Evolutionary conservation across 2,797 vertebrate species (phyloP).

Genomic region (Carduelis carduelis): DNA sequence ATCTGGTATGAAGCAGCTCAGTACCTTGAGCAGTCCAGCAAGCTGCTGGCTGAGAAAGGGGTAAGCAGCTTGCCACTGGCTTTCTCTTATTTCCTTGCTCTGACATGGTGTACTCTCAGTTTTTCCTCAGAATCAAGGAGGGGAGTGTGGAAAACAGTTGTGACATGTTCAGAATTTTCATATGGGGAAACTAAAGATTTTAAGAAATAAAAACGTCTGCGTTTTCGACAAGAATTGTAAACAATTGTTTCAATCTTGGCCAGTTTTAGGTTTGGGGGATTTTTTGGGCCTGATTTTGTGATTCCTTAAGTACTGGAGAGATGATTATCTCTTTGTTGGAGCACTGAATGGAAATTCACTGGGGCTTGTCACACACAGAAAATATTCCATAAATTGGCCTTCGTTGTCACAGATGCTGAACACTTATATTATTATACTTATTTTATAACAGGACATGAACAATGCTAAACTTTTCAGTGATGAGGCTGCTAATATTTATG

Average conservation of each 20-base stretch:
- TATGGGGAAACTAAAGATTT: not conserved
- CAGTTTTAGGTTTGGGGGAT: not conserved
- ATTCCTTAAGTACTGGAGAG: not conserved
- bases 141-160: not conserved
- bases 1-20: constrained; percentile 99
- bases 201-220: not conserved
- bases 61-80: constrained; percentile 72
- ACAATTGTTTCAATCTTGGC: not conserved
- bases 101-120: not conserved
- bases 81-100: not conserved
- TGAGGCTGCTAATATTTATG: constrained; percentile 98
- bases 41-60: constrained; percentile 96
- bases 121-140: not conserved
- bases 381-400: not conserved
- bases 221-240: not conserved
- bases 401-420: constrained; percentile 4
- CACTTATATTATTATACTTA: not conserved
- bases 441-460: constrained; percentile 91
- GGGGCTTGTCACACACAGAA: not conserved
- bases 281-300: not conserved
- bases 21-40: constrained; percentile 98
- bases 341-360: not conserved
- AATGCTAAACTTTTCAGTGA: constrained; percentile 98
- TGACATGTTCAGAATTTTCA: not conserved
- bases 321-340: not conserved